Evolutionary conservation across 2,797 vertebrate genomes (phyloP).

Genomic region (Ataeniobius toweri): DNA sequence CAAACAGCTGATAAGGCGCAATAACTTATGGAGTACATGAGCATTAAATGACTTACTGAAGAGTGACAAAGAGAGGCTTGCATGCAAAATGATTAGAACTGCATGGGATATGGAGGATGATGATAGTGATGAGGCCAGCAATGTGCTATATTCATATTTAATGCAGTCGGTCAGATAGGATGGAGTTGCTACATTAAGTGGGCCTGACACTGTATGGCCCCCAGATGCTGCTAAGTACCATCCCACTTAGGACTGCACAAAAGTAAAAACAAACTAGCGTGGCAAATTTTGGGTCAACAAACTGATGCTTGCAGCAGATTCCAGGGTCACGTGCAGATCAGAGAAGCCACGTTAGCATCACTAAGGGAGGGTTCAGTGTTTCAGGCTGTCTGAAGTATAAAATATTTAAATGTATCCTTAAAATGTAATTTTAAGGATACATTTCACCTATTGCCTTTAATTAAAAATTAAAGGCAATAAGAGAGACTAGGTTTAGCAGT

Average conservation of each 20-base stretch:
- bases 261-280: slow-evolving; percentile 57
- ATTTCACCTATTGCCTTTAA: background rate
- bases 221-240: slow-evolving; percentile 58
- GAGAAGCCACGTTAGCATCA: background rate
- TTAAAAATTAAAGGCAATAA: background rate
- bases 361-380: background rate
- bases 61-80: slow-evolving; percentile 27
- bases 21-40: slow-evolving; percentile 12
- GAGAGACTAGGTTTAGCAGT: background rate
- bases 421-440: background rate
- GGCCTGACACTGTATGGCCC: slow-evolving; percentile 63
- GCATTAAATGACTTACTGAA: slow-evolving; percentile 11
- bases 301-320: slow-evolving; percentile 25
- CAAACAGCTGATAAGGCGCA: slow-evolving; percentile 12
- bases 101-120: slow-evolving; percentile 36
- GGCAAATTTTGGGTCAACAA: slow-evolving; percentile 49
- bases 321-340: slow-evolving; percentile 15
- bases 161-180: slow-evolving; percentile 67
- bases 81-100: slow-evolving; percentile 47
- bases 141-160: slow-evolving; percentile 66
- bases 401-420: background rate
- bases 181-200: slow-evolving; percentile 64
- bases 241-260: slow-evolving; percentile 54
- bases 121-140: slow-evolving; percentile 59
- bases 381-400: background rate